Conservation (phyloP, 1,140 invertebrate species). For the Cardiocondyla obscurior region DNA sequence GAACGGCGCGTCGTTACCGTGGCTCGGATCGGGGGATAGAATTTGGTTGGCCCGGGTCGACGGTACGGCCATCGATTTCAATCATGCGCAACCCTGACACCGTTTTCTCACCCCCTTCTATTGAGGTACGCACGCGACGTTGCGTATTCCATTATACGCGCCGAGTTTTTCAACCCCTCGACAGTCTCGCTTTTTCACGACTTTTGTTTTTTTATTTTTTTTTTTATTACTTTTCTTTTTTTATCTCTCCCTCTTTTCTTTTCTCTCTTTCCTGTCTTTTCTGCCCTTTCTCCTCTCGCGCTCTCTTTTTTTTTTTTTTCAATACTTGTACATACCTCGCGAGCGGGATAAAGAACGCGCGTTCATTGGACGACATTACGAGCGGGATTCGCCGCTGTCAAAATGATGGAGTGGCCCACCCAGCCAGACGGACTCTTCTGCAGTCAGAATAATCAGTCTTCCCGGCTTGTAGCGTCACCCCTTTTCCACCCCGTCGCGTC, state of each 20-base stretch:
- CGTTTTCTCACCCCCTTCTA: slow-evolving; percentile 20
- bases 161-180: slow-evolving; percentile 37
- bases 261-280: slow-evolving; percentile 8
- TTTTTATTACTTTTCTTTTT: not conserved
- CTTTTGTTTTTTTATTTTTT: not conserved
- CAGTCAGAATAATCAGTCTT: slow-evolving; percentile 65
- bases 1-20: not conserved
- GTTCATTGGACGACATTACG: slow-evolving; percentile 70
- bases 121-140: not conserved
- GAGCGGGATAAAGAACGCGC: slow-evolving; percentile 57
- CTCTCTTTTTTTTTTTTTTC: not conserved
- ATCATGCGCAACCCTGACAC: slow-evolving; percentile 54
- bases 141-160: slow-evolving; percentile 43
- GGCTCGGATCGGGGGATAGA: slow-evolving; percentile 72
- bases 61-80: slow-evolving; percentile 55
- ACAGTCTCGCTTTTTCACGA: slow-evolving; percentile 29
- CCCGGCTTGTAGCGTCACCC: slow-evolving; percentile 48
- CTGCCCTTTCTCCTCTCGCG: not conserved
- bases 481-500: slow-evolving; percentile 29
- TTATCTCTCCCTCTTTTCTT: not conserved
- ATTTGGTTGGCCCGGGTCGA: slow-evolving; percentile 69
- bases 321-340: slow-evolving; percentile 14
- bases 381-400: slow-evolving; percentile 66
- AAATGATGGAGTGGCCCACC: slow-evolving; percentile 66
- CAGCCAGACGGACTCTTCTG: slow-evolving; percentile 60